Conservation (phyloP, 2,113 vertebrate genomes). For the Diadophis punctatus region DNA sequence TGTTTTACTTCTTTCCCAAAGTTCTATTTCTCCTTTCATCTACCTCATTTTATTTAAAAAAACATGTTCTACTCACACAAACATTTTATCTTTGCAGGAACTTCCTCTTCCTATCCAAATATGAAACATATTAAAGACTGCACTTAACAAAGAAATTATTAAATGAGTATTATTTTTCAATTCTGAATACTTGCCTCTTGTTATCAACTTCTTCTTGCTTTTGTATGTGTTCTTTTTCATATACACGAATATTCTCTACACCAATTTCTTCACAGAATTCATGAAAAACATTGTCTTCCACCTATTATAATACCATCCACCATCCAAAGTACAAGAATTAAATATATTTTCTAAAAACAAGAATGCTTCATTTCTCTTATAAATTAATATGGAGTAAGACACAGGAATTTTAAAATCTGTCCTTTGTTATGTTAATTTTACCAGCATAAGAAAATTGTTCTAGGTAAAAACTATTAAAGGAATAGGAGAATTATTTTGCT, state of each 20-base stretch:
- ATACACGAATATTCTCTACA: slow-evolving; percentile 85
- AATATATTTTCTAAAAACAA: background rate
- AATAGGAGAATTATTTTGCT: background rate
- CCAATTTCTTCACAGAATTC: slow-evolving; percentile 91
- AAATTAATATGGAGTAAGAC: background rate
- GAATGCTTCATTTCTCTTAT: background rate
- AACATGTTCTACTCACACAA: background rate
- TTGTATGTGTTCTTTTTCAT: slow-evolving; percentile 81
- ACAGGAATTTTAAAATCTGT: background rate
- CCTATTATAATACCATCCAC: slow-evolving; percentile 64
- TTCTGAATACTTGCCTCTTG: slow-evolving; percentile 73
- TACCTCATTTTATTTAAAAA: background rate
- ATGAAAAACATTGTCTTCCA: slow-evolving; percentile 84
- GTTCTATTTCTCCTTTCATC: background rate
- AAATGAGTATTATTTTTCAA: background rate
- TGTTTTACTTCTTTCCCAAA: background rate
- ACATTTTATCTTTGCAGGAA: background rate
- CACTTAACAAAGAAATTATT: background rate
- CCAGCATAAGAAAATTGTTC: background rate
- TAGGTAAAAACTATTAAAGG: background rate
- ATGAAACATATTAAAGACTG: background rate
- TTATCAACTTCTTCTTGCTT: slow-evolving; percentile 82
- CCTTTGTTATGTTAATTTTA: background rate
- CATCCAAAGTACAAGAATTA: background rate
- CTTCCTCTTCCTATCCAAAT: background rate